These are phyloP conservation scores for Alviniconcha strummeri DNA, from an alignment of 2,888 invertebrate species.

Conservation along the genomic window DNA sequence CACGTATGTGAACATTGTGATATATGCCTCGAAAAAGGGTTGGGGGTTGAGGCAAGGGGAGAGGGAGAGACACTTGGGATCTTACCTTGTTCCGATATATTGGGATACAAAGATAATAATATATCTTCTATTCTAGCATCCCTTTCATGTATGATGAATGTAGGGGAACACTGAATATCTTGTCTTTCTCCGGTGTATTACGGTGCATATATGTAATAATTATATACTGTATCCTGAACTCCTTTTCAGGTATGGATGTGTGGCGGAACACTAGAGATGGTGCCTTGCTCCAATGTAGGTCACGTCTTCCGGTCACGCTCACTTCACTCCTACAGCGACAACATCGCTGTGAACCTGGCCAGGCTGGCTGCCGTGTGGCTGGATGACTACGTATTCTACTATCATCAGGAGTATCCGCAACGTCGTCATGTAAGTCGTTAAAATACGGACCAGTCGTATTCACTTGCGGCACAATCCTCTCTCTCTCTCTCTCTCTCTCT, in stretches of 20 bases:
- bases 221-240: too few relatives aligned
- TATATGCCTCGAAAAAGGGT: not conserved
- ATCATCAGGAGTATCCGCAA: slow-evolving; percentile 82
- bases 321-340: slow-evolving; percentile 97
- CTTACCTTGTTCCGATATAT: not conserved
- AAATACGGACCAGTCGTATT: too few relatives aligned
- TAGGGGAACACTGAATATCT: too few relatives aligned
- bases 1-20: not conserved
- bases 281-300: slow-evolving; percentile 98
- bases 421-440: too few relatives aligned
- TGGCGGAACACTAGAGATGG: slow-evolving; percentile 96
- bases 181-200: too few relatives aligned
- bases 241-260: slow-evolving; percentile 95
- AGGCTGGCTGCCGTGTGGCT: slow-evolving; percentile 91
- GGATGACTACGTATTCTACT: slow-evolving; percentile 87
- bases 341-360: slow-evolving; percentile 98
- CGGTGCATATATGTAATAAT: too few relatives aligned
- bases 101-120: not conserved
- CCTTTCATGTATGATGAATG: too few relatives aligned
- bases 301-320: slow-evolving; percentile 98
- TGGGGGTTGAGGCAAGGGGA: not conserved
- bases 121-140: not conserved
- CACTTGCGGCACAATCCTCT: too few relatives aligned
- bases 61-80: not conserved
- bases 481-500: too few relatives aligned